These are phyloP conservation scores for Pogonomyrmex californicus DNA, from an alignment of 1,140 invertebrate genomes.

Conservation along the genomic window DNA sequence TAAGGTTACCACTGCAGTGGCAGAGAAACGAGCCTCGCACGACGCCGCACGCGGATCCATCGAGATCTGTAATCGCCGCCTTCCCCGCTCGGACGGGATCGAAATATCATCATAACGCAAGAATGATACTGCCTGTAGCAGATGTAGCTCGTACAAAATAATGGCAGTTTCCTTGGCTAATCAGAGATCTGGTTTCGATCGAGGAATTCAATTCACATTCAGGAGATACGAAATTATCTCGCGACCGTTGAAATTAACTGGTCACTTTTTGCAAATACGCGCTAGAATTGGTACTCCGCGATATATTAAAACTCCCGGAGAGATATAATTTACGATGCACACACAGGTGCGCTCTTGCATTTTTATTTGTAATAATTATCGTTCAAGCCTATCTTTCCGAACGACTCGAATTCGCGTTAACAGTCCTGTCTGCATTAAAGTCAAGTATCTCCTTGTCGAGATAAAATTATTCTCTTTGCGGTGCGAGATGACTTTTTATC, in stretches of 20 bases:
- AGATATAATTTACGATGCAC: background rate
- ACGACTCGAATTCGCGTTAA: background rate
- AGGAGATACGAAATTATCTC: background rate
- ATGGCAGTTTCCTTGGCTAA: slow-evolving; percentile 15
- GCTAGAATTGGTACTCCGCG: background rate
- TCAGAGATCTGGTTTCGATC: slow-evolving; percentile 26
- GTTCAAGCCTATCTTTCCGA: background rate
- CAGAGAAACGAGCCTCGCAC: background rate
- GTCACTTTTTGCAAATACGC: background rate
- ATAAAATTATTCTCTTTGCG: slow-evolving; percentile 31
- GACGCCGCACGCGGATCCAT: background rate
- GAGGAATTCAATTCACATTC: background rate
- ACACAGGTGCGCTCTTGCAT: background rate
- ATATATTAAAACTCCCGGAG: background rate
- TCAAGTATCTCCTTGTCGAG: background rate
- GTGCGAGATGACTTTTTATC: slow-evolving; percentile 24
- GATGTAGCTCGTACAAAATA: background rate
- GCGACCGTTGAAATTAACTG: background rate
- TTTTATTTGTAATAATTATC: slow-evolving; percentile 23
- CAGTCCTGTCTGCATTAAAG: background rate
- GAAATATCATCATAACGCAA: slow-evolving; percentile 31
- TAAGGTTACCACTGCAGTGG: slow-evolving; percentile 53
- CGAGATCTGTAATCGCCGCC: slow-evolving; percentile 65
- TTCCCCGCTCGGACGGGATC: slow-evolving; percentile 6
- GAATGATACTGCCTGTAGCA: slow-evolving; percentile 7